Base-by-base conservation (phyloP, 2,113 vertebrate species). In the Mesoclemmys tuberculata region DNA sequence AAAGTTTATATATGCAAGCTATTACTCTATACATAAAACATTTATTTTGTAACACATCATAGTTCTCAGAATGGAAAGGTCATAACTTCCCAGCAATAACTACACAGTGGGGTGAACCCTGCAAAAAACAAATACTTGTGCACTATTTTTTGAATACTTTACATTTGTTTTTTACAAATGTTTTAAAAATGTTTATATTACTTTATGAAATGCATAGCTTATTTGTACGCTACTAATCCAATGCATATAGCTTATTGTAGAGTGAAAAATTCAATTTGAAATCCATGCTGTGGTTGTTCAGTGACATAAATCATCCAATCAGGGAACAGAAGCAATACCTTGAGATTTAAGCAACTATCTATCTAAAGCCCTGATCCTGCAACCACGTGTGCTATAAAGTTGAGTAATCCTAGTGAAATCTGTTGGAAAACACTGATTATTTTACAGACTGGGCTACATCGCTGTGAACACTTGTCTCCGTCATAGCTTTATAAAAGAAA, bases 41-140 rank as follows among this genome's bases (percentile, higher is more conserved):
- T 84, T 92, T 82, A 2, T 52, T 68, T 54, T 77, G 84, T 52
- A 49, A 26, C 29, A 6, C 19, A 79, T 75, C 31, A 2, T 3
- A 68, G 35, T 1, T 0, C 19, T 44, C 48, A 8, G 18, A 38
- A 2, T 0, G n/a, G 19, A 8, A 18, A 22, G 49, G 13, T 68
- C 61, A 68, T 68, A 19, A 68, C 7, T 27, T 86, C 4, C 29
- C 1, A 5, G 52, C 14, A 19, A 1, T 31, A 79, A 51, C 55
- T 1, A 1, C 19, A 85, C 78, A 81, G 10, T 3, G 0, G 1
- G 0, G 24, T 58, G 90, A 85, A 29, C 31, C 16, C 1, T 0
- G 1, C 49, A 44, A 26, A 19, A 74, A 2, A 49, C 16, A 64
- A 64, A 64, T 64, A 64, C 51, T 18, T 52, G 51, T 52, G 51